Conservation (phyloP, 2,888 invertebrate genomes). For the Lathronympha strigana region DNA sequence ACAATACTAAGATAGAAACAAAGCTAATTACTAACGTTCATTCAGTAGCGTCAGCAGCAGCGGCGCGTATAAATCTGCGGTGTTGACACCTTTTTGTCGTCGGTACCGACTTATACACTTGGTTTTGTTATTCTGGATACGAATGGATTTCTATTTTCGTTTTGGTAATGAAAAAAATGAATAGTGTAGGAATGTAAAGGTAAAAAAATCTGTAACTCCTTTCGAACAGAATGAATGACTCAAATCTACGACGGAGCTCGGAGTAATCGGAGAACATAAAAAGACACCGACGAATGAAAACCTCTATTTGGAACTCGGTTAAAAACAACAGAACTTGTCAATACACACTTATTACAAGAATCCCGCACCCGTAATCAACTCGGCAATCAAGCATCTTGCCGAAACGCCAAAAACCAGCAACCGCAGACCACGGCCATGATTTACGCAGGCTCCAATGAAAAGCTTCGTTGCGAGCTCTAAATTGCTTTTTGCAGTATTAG, state of each 20-base stretch:
- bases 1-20: constrained; percentile 5
- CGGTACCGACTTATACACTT: constrained; percentile 34
- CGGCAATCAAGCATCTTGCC: constrained; percentile 7
- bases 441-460: constrained; percentile 43
- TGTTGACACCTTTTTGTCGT: constrained; percentile 38
- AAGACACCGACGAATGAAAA: no score
- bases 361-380: background rate
- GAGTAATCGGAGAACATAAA: no score
- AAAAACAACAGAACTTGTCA: no score
- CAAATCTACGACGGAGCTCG: no score
- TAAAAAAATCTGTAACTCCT: no score
- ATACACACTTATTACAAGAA: background rate
- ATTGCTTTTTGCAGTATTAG: constrained; percentile 50
- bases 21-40: constrained; percentile 32
- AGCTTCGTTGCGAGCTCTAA: constrained; percentile 43
- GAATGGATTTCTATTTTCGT: no score
- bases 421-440: constrained; percentile 37
- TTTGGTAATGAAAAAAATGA: no score
- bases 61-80: constrained; percentile 35
- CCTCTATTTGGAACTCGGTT: no score
- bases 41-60: constrained; percentile 30
- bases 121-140: constrained; percentile 33
- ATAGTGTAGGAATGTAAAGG: no score
- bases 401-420: constrained; percentile 9
- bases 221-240: no score